These are phyloP conservation scores for Tetropium fuscum DNA, from an alignment of 2,888 invertebrate species.

Conservation along the genomic window DNA sequence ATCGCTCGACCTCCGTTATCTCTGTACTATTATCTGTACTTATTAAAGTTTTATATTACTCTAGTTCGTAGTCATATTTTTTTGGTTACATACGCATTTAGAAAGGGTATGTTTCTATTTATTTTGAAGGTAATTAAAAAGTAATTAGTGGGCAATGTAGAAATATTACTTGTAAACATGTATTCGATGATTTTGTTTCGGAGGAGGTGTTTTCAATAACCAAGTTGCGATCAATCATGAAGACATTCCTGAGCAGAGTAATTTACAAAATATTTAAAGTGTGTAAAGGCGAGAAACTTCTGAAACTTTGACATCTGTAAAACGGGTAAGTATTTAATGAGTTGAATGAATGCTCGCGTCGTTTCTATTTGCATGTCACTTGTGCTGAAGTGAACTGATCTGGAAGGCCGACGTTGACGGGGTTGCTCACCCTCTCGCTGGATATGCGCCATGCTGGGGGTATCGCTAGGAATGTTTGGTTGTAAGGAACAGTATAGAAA, in stretches of 20 bases:
- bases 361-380: slow-evolving; percentile 63
- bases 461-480: slow-evolving; percentile 31
- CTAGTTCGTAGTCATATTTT: too few relatives aligned
- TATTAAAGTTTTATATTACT: too few relatives aligned
- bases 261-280: slow-evolving; percentile 52
- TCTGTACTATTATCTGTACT: too few relatives aligned
- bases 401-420: slow-evolving; percentile 51
- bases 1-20: too few relatives aligned
- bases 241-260: slow-evolving; percentile 45
- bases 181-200: too few relatives aligned
- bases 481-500: slow-evolving; percentile 31
- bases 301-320: slow-evolving; percentile 52
- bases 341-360: slow-evolving; percentile 58
- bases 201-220: slow-evolving; percentile 38
- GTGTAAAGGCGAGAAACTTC: slow-evolving; percentile 46
- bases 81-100: too few relatives aligned
- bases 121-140: too few relatives aligned
- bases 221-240: slow-evolving; percentile 46
- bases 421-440: slow-evolving; percentile 36
- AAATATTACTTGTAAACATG: too few relatives aligned
- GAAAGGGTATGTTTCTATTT: too few relatives aligned
- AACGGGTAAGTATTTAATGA: slow-evolving; percentile 57
- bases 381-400: slow-evolving; percentile 59
- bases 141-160: too few relatives aligned
- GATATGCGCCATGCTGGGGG: slow-evolving; percentile 26